Evolutionary conservation across 2,888 invertebrate species (phyloP), one percentile per base, ranked within the genome.

Genomic region (Sialis lutaria): DNA sequence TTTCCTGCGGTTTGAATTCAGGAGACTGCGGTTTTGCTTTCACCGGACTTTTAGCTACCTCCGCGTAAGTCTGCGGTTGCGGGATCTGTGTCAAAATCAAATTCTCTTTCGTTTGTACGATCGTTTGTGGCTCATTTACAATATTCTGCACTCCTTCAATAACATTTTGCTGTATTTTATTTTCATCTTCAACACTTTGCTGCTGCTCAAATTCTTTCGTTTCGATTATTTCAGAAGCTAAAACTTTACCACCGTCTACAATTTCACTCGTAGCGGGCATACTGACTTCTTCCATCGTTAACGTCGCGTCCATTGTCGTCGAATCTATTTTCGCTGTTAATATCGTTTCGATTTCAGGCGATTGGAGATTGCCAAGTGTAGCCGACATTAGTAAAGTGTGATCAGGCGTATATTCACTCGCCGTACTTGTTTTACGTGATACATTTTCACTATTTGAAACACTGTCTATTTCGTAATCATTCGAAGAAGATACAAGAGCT

Each of bases 331-430:
- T 42, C 6, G 41, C 9, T 31, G 42, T 7, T 32, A 22, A 30
- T 9, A 22, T 10, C 6, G 9, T 30, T 8, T 42, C 32, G 42
- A 10, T 42, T 22, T 42, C 31, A 9, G 32, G n/a, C 31, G 42
- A 32, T 7, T 13, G 41, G 8, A 41, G n/a, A 9, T 41, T 10
- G 1, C 12, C 10, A 13, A 30, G 12, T 5, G 42, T 13, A 4
- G 22, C 22, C 22, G 48, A 61, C 59, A 6, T 57, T 56, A 33
- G 56, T 47, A 61, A 62, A 9, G 72, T 73, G 52, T 69, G 69
- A 51, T 74, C 74, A 0, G 73, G 72, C 13, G 73, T 71, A 53
- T 72, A 73, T 51, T 74, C 73, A 13, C 72, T 73, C 6, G 73
- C 68, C 1, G 73, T 72, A 55, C 72, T 73, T 0, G 74, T 72